Percentiles rank a stretch among this genome's conserved stretches.
Conservation (phyloP, 2,113 vertebrate genomes). For the Pollachius pollachius region DNA sequence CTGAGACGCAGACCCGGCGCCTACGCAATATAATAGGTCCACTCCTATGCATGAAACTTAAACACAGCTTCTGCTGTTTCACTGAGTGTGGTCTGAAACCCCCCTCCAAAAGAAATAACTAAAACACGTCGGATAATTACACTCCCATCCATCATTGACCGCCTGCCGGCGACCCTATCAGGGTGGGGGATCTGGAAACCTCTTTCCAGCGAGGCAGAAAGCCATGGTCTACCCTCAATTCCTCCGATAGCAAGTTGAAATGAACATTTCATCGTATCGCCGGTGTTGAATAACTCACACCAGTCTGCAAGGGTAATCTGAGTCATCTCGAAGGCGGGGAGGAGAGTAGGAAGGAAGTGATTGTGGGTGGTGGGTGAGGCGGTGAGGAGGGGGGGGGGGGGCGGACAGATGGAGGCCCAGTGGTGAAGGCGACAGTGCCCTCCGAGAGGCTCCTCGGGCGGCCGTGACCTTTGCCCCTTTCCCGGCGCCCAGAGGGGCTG, state of each 20-base stretch:
- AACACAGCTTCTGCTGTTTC: conserved; percentile 18
- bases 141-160: no score
- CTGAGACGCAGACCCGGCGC: conserved; percentile 27
- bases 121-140: no score
- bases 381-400: conserved; percentile 19
- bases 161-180: no score
- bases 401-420: conserved; percentile 65
- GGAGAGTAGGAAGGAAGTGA: neutral
- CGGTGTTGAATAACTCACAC: no score
- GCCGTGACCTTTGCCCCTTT: conserved; percentile 54
- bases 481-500: conserved; percentile 51
- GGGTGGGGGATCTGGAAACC: no score
- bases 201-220: no score
- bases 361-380: conserved; percentile 12
- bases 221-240: no score
- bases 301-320: neutral
- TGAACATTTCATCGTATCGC: no score
- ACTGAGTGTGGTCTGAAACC: no score
- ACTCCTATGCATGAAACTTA: conserved; percentile 29
- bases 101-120: no score
- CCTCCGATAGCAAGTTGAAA: no score
- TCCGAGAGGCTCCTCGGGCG: conserved; percentile 48
- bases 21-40: conserved; percentile 44
- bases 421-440: conserved; percentile 39
- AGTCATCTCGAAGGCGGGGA: conserved; percentile 11